Evolutionary conservation across 1,140 invertebrate species (phyloP).

Genomic region (Phenacoccus solenopsis): DNA sequence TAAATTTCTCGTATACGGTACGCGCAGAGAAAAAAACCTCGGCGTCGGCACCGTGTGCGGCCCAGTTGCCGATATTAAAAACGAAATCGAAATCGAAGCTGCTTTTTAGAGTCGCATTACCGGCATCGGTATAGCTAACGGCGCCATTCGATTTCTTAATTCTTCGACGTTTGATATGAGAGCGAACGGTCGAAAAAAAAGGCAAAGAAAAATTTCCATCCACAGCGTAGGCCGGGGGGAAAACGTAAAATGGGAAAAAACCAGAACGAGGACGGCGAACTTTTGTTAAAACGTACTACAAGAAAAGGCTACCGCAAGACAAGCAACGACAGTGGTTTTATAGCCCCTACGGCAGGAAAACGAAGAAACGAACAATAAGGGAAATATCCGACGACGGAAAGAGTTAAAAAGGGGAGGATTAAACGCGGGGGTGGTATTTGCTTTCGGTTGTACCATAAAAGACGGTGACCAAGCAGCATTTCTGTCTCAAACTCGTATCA

Average conservation of each 20-base stretch:
- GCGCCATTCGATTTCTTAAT: slow-evolving; percentile 1
- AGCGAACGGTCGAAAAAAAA: background rate
- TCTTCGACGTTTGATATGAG: background rate
- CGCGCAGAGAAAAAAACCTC: too few species aligned
- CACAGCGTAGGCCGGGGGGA: background rate
- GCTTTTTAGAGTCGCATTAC: background rate
- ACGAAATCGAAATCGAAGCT: background rate
- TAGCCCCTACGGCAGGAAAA: slow-evolving; percentile 14
- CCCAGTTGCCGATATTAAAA: background rate
- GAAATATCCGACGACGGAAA: slow-evolving; percentile 13
- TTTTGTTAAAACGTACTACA: slow-evolving; percentile 13
- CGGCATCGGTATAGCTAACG: background rate
- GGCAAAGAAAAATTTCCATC: background rate
- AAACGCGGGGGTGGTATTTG: slow-evolving; percentile 7
- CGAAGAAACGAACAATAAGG: slow-evolving; percentile 12
- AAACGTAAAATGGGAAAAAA: background rate
- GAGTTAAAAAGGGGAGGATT: background rate
- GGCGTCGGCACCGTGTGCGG: background rate
- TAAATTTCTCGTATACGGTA: background rate
- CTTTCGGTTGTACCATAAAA: slow-evolving; percentile 1
- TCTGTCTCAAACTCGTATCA: slow-evolving; percentile 15
- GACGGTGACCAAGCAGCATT: slow-evolving; percentile 15
- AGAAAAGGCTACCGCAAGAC: slow-evolving; percentile 14
- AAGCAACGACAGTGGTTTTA: slow-evolving; percentile 15
- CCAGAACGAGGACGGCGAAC: background rate